Percentiles rank a stretch among this genome's conserved stretches.
Conservation (phyloP, 2,797 vertebrate genomes). For the Scolopax rusticola region DNA sequence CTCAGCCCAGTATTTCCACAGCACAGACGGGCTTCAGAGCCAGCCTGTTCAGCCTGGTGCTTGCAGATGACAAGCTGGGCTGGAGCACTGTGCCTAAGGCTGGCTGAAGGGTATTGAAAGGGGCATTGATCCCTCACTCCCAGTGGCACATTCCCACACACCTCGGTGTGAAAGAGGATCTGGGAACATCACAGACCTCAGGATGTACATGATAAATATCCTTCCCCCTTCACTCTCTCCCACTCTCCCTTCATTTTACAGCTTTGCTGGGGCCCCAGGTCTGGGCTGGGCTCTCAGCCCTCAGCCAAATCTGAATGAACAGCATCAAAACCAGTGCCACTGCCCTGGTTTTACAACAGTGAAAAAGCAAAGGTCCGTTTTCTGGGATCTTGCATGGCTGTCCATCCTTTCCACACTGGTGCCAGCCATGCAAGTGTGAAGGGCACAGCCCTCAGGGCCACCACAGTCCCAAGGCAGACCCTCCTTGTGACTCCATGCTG, state of each 20-base stretch:
- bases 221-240: background rate
- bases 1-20: background rate
- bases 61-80: accelerated
- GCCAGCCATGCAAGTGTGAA: accelerated
- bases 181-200: background rate
- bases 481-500: accelerated
- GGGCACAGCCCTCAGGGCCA: too few relatives aligned
- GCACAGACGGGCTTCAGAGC: background rate
- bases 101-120: accelerated
- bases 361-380: background rate
- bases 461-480: accelerated
- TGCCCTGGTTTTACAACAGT: background rate
- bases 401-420: background rate
- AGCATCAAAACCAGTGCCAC: background rate
- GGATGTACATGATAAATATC: background rate
- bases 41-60: accelerated
- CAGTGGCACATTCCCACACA: accelerated
- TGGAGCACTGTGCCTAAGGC: background rate
- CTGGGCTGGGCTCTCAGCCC: background rate
- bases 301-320: background rate
- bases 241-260: background rate
- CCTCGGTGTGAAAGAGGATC: background rate
- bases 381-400: accelerated
- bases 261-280: background rate
- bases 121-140: background rate